Base-by-base conservation (phyloP, 2,113 vertebrate species). In the Crocuta crocuta region DNA sequence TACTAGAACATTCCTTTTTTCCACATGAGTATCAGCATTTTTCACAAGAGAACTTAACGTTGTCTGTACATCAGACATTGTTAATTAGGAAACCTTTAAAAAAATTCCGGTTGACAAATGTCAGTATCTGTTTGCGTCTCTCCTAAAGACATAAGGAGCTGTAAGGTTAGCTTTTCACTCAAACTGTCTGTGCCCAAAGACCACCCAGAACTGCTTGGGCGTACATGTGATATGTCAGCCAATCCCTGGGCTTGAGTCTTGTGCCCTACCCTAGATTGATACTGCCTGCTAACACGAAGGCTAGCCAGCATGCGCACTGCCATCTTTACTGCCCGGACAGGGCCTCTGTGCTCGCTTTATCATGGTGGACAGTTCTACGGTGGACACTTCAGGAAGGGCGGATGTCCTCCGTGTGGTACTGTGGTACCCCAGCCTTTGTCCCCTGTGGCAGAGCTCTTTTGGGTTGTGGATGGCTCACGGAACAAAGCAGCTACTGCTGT, bases 11-110 rank as follows among this genome's bases (percentile, higher is more conserved):
- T 94, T 97, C 97, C 89, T 50, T 97, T 97, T 96, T 96, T 43
- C 84, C 94, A 97, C 45, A 50, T 5, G 48, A 13, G 55, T 88
- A 53, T 96, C 94, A 97, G 96, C 95, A 76, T 97, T 98, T 98
- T 98, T 91, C 94, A 96, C 97, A 97, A 96, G 91, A 95, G 97
- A 95, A 97, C 91, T 96, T 98, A 97, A 97, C 15, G 83, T 7
- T 24, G 82, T 96, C 61, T 95, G 86, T 79, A 84, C 80, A 80
- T 81, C 92, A 78, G 63, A 97, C n/a, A 35, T 4, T 98, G 96
- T 97, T 98, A 97, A 96, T 98, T 97, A 98, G 96, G 97, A 97
- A 98, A 96, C 90, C 93, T 97, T 98, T 97, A 93, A 95, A 91
- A 98, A 93, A 95, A 94, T 94, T 95, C 91, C n/a, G 35, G 15